Percentiles rank a stretch among this genome's conserved stretches.
Conservation (phyloP, 1,140 invertebrate genomes). For the Ceratosolen fusciceps region DNA sequence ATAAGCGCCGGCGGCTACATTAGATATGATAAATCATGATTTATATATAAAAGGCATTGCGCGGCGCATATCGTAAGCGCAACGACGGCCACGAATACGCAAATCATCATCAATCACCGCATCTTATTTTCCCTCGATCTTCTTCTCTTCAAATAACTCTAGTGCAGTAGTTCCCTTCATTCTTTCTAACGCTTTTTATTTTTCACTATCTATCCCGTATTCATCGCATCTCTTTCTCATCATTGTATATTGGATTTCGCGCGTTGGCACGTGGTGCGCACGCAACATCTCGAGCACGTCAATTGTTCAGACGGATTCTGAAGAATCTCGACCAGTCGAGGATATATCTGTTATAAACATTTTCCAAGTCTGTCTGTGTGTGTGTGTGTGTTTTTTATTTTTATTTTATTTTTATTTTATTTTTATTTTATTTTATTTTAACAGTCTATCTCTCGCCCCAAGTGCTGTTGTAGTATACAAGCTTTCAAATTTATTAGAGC, state of each 20-base stretch:
- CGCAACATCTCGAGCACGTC: background rate
- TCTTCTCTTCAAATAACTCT: background rate
- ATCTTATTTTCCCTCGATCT: background rate
- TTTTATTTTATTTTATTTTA: no score
- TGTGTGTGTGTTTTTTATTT: background rate
- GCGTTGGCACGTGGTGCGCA: conserved; percentile 1
- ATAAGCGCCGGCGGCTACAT: no score
- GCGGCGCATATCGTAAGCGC: no score
- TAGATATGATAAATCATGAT: no score
- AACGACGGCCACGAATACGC: background rate
- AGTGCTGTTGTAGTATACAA: conserved; percentile 5
- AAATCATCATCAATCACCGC: conserved; percentile 23
- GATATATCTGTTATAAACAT: conserved; percentile 21
- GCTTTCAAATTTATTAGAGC: conserved; percentile 17
- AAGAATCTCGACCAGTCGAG: no score
- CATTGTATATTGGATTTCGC: conserved; percentile 18
- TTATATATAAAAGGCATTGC: no score
- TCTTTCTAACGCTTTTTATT: conserved; percentile 8
- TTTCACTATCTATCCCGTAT: conserved; percentile 12
- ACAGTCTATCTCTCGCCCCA: no score
- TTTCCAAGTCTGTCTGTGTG: background rate
- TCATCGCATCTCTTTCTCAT: conserved; percentile 11
- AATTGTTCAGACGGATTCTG: conserved; percentile 22
- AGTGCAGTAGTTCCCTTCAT: conserved; percentile 3
- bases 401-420: no score